A percentile compares a stretch with the other conserved stretches of the same genome.
Conservation (phyloP, 2,797 vertebrate species). For the Mus caroli region DNA sequence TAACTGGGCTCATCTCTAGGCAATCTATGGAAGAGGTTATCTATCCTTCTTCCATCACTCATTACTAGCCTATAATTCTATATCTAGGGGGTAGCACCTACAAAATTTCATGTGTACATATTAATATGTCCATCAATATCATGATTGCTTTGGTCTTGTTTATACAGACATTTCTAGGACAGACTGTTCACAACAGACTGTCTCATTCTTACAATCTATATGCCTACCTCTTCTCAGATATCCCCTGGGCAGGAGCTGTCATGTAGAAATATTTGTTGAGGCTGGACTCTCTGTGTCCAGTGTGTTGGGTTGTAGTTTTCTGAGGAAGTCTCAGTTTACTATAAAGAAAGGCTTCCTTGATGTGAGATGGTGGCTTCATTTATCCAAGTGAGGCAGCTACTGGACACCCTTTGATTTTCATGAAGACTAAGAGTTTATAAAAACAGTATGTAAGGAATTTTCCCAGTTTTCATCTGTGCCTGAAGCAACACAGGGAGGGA, state of each 20-base stretch:
- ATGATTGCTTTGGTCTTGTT: neutral
- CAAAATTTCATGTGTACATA: neutral
- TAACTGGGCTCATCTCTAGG: neutral
- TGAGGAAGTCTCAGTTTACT: neutral
- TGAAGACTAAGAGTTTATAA: constrained; percentile 1
- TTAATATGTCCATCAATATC: neutral
- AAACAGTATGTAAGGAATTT: neutral
- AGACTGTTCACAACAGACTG: neutral
- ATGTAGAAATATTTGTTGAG: neutral
- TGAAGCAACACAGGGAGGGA: too few species aligned
- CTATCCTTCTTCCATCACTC: neutral
- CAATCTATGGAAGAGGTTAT: neutral
- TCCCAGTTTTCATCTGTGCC: too few species aligned
- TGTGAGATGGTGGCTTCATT: neutral
- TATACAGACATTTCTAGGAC: neutral
- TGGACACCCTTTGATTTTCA: neutral
- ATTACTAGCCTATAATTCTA: neutral
- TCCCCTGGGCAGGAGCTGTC: neutral
- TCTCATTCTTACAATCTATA: neutral
- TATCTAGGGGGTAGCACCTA: neutral
- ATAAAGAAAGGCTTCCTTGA: neutral
- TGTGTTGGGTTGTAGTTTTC: neutral
- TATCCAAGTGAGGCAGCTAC: neutral
- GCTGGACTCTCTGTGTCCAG: neutral
- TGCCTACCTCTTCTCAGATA: neutral